Conservation (phyloP, 2,888 invertebrate genomes). For the Pecten maximus region DNA sequence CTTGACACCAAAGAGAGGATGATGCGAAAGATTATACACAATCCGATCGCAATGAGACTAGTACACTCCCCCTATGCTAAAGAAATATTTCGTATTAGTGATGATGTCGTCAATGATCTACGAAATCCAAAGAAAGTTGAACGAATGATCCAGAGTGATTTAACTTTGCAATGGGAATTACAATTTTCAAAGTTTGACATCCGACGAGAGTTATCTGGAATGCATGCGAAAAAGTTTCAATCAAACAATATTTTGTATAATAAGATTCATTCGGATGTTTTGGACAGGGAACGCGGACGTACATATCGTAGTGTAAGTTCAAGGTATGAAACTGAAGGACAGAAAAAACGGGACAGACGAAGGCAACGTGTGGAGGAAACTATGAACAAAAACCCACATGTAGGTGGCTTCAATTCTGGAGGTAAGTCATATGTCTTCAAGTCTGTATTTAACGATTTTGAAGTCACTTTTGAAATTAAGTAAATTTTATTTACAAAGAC, state of each 20-base stretch:
- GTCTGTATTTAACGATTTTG: no score
- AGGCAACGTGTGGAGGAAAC: slow-evolving; percentile 36
- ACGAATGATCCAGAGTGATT: slow-evolving; percentile 55
- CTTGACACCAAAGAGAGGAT: slow-evolving; percentile 47
- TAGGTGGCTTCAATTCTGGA: slow-evolving; percentile 38
- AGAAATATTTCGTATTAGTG: slow-evolving; percentile 46
- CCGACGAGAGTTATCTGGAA: slow-evolving; percentile 45
- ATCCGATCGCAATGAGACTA: slow-evolving; percentile 56
- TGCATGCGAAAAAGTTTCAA: slow-evolving; percentile 27
- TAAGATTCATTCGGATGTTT: slow-evolving; percentile 16
- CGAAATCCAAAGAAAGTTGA: slow-evolving; percentile 50
- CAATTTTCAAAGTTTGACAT: slow-evolving; percentile 45
- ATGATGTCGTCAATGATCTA: slow-evolving; percentile 47
- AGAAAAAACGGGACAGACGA: slow-evolving; percentile 44
- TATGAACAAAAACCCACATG: slow-evolving; percentile 31
- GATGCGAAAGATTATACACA: slow-evolving; percentile 54
- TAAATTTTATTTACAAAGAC: no score
- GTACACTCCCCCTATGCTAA: slow-evolving; percentile 46
- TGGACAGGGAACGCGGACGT: slow-evolving; percentile 31
- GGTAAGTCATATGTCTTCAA: neutral
- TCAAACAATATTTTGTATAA: slow-evolving; percentile 36
- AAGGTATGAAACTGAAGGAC: slow-evolving; percentile 30
- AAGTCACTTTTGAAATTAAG: no score
- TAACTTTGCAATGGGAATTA: slow-evolving; percentile 51
- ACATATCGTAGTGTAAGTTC: slow-evolving; percentile 27